Base-by-base conservation (phyloP, 53 echinoderm and acorn worm species). In the Antedon mediterranea region DNA sequence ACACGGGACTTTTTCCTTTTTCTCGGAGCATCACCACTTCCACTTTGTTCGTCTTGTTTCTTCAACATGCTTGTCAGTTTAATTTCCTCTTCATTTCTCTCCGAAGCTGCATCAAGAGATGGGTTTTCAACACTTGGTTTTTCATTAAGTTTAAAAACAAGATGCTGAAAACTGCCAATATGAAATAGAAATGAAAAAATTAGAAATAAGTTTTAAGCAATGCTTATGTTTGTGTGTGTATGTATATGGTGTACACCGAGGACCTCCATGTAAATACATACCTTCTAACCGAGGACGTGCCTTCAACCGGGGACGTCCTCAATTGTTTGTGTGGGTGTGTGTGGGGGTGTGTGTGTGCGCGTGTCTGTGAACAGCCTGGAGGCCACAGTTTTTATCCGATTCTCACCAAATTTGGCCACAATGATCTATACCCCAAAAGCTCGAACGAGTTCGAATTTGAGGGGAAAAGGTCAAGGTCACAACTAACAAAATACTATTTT, bases 91-190 rank as follows among this genome's bases (percentile, higher is more conserved):
- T 74, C 86, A 20, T 78, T 78, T 43, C 73, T 82, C 0, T 76
- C 71, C 18, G 27, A 75, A n/a, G 74, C 81, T 0, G 70, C 75
- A 41, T 88, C 85, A 30, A 57, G 57, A 57, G 57, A 57, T 11
- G 82, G 82, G 29, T 74, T 30, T 18, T 83, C 80, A 57, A 81
- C 78, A 28, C 88, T 78, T 8, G 91, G 91, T 26, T 83, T 57
- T 20, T 81, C 86, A 31, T 88, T 86, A 11, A 91, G 41, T 41
- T 88, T 76, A 75, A 91, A 71, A 2, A 75, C 79, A 0, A 91
- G 81, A 30, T 78, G 80, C 31, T 91, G 84, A 73, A 83, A 88
- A 71, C 84, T 84, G 76, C 32, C n/a, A n/a, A n/a, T n/a, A 43
- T 15, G 0, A 73, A 8, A 30, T 0, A 0, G 6, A 32, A 57